These are phyloP conservation scores for Ciconia maguari DNA, from an alignment of 2,113 vertebrate genomes.

Conservation along the genomic window DNA sequence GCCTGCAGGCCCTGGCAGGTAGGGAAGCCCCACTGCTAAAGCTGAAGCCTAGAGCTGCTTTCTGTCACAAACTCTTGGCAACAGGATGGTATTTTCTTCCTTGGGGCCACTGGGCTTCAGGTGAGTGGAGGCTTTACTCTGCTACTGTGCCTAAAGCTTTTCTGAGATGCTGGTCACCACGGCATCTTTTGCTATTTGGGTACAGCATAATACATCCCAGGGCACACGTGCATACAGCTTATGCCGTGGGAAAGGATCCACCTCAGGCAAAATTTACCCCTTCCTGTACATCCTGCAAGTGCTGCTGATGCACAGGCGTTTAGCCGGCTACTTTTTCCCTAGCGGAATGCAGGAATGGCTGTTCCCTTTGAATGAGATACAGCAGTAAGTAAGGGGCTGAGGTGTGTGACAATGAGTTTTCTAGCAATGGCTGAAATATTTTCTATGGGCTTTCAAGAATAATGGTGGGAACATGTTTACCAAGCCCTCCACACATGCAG, in stretches of 20 bases:
- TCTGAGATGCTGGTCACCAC: too few species aligned
- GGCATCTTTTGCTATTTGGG: background rate
- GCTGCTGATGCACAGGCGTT: background rate
- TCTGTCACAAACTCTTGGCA: background rate
- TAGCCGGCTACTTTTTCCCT: background rate
- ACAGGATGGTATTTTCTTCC: background rate
- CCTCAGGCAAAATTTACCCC: background rate
- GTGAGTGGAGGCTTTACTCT: background rate
- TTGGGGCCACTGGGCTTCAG: background rate
- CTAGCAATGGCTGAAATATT: background rate
- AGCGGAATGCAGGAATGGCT: background rate
- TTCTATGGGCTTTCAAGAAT: background rate
- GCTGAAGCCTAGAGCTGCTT: background rate
- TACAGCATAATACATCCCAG: background rate
- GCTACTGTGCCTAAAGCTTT: background rate
- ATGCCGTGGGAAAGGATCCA: background rate
- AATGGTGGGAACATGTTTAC: background rate
- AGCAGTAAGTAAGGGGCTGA: background rate
- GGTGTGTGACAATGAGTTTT: background rate
- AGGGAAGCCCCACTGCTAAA: background rate
- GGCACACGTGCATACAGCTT: fast-evolving
- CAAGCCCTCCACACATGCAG: background rate
- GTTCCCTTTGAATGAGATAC: background rate
- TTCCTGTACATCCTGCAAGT: background rate
- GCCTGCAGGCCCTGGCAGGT: background rate